Percentiles rank a stretch among this genome's conserved stretches.
These are phyloP conservation scores for Tichodroma muraria DNA, from an alignment of 2,113 vertebrate genomes.

Conservation along the genomic window DNA sequence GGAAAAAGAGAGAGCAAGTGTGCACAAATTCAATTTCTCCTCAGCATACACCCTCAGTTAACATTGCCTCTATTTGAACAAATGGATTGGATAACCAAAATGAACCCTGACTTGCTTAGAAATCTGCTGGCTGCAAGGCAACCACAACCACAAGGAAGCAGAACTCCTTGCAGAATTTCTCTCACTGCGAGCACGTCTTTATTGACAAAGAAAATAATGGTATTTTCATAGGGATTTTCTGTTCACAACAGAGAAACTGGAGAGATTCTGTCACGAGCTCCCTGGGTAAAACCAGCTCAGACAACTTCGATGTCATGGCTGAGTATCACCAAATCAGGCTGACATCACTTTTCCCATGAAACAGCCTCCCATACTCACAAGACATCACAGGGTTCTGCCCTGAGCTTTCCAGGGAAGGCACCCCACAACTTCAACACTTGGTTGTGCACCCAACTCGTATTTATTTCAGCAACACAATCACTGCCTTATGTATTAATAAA, in stretches of 20 bases:
- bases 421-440: background rate
- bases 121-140: background rate
- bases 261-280: background rate
- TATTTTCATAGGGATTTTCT: background rate
- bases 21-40: background rate
- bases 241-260: background rate
- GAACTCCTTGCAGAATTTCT: background rate
- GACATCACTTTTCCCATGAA: background rate
- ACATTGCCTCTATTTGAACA: background rate
- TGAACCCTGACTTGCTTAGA: background rate
- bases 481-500: background rate
- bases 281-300: background rate
- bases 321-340: background rate
- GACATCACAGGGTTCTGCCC: rapidly evolving
- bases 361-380: background rate
- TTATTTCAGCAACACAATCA: background rate
- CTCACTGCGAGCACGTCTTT: background rate
- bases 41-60: background rate
- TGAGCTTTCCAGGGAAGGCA: background rate
- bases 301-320: rapidly evolving
- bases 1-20: background rate
- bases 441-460: background rate
- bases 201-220: background rate
- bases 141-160: background rate
- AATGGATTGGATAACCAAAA: background rate